Evolutionary conservation across 37 sponge, comb jelly and placozoan genomes (phyloP), one percentile per base, ranked within the genome.

Genomic region (Diacarnus erythraeanus): DNA sequence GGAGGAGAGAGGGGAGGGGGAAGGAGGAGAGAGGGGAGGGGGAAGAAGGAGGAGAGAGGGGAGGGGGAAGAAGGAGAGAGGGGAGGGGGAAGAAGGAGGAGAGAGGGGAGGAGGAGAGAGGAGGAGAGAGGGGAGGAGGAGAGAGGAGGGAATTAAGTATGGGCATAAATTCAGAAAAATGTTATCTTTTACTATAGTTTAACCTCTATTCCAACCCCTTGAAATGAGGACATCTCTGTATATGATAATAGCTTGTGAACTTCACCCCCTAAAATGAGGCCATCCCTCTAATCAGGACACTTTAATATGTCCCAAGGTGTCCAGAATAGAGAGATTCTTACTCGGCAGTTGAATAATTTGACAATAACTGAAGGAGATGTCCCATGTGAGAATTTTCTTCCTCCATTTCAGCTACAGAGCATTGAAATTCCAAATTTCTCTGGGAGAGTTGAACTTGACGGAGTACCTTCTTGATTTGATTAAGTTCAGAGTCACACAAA

Each of bases 371-470:
- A 41, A 71, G 71, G 71, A 71, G 71, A 12, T 38, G 22, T 25
- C 71, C 71, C 71, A 71, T 42, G 27, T 71, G 43, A 39, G 71
- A 42, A 2, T 71, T 42, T 21, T 71, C 43, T 2, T 15, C 38
- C 5, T 71, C 43, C 43, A 42, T 42, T n/a, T 71, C 71, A 12
- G 35, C 43, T 26, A 71, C 2, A n/a, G 71, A 40, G 41, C 57
- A 56, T 43, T 74, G 74, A 15, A 74, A 21, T 74, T 74, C 74
- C 56, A 74, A 33, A 29, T 74, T 35, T 41, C 57, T 10, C 57
- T 30, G 54, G 35, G 74, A 74, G 29, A 54, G 57, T 35, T 54
- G 54, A 23, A 74, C 74, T 3, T 51, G 17, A 8, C 6, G 3
- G 6, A 74, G 31, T 23, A 74, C 57, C 57, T 25, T 15, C 57